Percentiles rank a stretch among this genome's conserved stretches.
These are phyloP conservation scores for Numida meleagris DNA, from an alignment of 2,113 vertebrate species.

Conservation along the genomic window DNA sequence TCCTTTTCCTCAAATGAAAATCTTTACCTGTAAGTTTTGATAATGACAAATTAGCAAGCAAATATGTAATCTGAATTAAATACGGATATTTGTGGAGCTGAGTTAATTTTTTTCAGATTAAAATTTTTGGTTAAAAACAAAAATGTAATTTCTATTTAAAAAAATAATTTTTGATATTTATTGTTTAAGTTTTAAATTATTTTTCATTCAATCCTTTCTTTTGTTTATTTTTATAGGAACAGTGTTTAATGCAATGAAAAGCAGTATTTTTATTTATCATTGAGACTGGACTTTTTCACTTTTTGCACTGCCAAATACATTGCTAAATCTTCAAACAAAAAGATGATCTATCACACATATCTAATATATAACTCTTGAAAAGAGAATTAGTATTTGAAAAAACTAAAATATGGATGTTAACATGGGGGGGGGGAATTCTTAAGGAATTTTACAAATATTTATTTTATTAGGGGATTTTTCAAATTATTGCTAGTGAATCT, in stretches of 20 bases:
- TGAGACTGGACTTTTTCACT: neutral
- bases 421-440: neutral
- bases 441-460: neutral
- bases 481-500: neutral
- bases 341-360: accelerated
- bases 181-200: neutral
- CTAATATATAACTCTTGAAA: neutral
- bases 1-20: neutral
- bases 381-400: neutral
- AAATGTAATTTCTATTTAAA: neutral
- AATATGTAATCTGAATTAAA: neutral
- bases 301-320: neutral
- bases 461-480: neutral
- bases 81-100: neutral
- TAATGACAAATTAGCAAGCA: neutral
- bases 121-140: neutral
- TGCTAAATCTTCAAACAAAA: neutral
- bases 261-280: neutral
- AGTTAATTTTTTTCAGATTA: neutral
- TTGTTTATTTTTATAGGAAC: neutral
- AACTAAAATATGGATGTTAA: neutral
- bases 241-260: neutral
- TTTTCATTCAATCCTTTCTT: neutral
- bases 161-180: accelerated
- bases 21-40: neutral